Percentiles rank a stretch among this genome's conserved stretches.
phyloP scores from a whole-genome alignment of 2,113 vertebrate species.

The Chlorocebus sabaeus region DNA sequence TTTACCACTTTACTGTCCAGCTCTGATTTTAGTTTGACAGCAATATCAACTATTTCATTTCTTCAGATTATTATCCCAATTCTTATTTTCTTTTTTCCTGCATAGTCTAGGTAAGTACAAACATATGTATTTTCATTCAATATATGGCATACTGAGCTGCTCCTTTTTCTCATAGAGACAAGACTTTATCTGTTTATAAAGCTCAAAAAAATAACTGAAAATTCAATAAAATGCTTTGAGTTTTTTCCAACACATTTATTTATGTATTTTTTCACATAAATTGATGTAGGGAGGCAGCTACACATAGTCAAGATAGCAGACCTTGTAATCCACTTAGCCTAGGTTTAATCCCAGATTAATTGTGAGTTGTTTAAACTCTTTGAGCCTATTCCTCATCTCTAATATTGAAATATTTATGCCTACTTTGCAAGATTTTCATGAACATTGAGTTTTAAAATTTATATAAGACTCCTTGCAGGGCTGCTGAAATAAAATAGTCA shows the following conservation, averaged over 20 bases:
- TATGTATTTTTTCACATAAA: neutral
- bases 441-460: neutral
- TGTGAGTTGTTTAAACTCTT: neutral
- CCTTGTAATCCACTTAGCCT: neutral
- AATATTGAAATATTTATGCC: neutral
- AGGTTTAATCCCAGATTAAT: neutral
- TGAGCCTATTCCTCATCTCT: neutral
- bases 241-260: neutral
- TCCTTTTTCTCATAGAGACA: constrained; percentile 25
- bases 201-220: neutral
- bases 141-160: neutral
- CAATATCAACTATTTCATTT: neutral
- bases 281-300: neutral
- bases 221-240: neutral
- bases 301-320: neutral
- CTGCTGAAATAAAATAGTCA: constrained; percentile 19
- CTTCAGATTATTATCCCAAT: neutral
- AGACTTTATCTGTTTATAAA: constrained; percentile 4
- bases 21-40: neutral
- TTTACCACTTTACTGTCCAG: neutral
- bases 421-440: neutral
- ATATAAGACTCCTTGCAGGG: neutral
- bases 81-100: neutral
- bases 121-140: neutral
- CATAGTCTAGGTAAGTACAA: neutral